Conservation (phyloP, 1,140 invertebrate genomes). For the Heliconius hewitsoni region DNA sequence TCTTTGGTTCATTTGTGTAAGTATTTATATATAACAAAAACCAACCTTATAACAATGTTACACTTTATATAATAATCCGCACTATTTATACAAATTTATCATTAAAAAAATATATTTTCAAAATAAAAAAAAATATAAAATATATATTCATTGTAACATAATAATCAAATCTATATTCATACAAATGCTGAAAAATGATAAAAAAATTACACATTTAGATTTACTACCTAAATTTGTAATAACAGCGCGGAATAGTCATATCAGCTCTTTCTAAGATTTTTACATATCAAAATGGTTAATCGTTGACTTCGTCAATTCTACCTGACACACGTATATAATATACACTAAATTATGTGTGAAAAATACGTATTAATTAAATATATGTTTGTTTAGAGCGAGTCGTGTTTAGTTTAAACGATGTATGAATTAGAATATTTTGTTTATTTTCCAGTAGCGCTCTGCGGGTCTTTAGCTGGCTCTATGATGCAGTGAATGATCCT, state of each 20-base stretch:
- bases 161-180: neutral
- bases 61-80: neutral
- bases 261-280: neutral
- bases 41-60: neutral
- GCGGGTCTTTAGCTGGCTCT: neutral
- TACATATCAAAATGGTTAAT: neutral
- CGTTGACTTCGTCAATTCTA: neutral
- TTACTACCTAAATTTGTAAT: neutral
- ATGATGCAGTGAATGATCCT: neutral
- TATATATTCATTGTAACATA: neutral
- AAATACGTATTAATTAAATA: neutral
- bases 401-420: neutral
- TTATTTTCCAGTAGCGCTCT: neutral
- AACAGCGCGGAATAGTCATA: neutral
- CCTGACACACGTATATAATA: neutral
- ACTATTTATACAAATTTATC: neutral
- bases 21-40: conserved; percentile 32
- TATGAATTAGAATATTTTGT: neutral
- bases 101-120: neutral
- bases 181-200: neutral
- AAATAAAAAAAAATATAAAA: neutral
- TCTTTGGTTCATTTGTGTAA: conserved; percentile 48
- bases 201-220: neutral
- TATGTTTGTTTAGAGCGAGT: neutral
- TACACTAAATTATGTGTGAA: neutral